These are phyloP conservation scores for Pristiophorus japonicus DNA, from an alignment of 2,113 vertebrate genomes.

Conservation along the genomic window DNA sequence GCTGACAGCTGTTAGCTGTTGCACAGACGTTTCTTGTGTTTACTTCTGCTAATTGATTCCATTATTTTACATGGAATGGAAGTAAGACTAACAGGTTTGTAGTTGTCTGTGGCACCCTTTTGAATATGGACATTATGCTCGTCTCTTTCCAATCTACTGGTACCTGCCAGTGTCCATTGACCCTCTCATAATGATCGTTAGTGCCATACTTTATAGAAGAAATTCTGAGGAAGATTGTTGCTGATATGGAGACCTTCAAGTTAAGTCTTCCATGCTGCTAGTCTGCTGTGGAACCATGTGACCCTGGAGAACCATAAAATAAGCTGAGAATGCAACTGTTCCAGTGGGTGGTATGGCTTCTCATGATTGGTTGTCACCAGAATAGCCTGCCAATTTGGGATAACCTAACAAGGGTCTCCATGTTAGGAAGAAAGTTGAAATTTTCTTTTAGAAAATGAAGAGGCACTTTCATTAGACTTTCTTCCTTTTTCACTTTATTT, in stretches of 20 bases:
- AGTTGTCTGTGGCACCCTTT: too few relatives aligned
- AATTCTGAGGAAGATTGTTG: neutral
- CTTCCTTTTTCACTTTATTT: neutral
- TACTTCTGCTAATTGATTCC: neutral
- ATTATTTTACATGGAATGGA: neutral
- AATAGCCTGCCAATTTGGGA: neutral
- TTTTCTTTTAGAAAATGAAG: neutral
- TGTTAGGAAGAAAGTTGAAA: neutral
- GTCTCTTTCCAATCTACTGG: neutral
- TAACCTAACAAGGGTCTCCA: neutral
- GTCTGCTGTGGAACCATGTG: neutral
- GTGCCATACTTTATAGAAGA: neutral
- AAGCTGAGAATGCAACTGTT: neutral
- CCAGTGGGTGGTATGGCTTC: neutral
- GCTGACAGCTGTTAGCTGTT: neutral
- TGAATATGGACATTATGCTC: neutral
- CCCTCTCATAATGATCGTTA: neutral
- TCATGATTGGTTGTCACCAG: neutral
- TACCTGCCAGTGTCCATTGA: neutral
- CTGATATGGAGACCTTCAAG: neutral
- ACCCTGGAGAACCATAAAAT: neutral
- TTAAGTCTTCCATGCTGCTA: neutral
- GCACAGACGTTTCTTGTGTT: neutral
- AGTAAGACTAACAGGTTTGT: neutral
- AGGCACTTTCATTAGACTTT: neutral